These are phyloP conservation scores for Oxytorus armatus DNA, from an alignment of 2,888 invertebrate genomes.

Conservation along the genomic window DNA sequence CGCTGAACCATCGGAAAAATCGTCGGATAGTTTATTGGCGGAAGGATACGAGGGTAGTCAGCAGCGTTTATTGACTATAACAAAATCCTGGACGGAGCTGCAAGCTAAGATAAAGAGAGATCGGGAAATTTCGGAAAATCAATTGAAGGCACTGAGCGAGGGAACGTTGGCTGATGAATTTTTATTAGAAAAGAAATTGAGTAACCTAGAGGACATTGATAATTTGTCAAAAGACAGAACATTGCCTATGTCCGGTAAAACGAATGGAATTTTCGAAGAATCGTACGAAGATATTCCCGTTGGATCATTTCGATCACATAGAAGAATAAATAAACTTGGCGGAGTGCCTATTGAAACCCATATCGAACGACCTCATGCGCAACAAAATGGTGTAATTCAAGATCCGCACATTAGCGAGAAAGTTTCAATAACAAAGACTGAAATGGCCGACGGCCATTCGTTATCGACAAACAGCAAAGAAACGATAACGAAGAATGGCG, in stretches of 20 bases:
- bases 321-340: background rate
- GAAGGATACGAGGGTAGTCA: constrained; percentile 54
- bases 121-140: constrained; percentile 69
- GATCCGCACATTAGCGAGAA: constrained; percentile 1
- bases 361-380: constrained; percentile 21
- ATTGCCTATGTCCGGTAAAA: constrained; percentile 3
- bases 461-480: background rate
- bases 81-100: constrained; percentile 71
- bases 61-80: constrained; percentile 62
- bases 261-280: constrained; percentile 35
- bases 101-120: constrained; percentile 69
- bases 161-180: constrained; percentile 16
- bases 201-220: constrained; percentile 25
- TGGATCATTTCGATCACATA: constrained; percentile 11
- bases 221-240: constrained; percentile 26
- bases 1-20: constrained; percentile 10
- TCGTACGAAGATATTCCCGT: constrained; percentile 21
- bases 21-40: background rate
- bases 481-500: background rate
- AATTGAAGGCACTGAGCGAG: constrained; percentile 64
- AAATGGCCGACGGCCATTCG: background rate
- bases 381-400: constrained; percentile 35
- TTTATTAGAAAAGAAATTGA: constrained; percentile 22
- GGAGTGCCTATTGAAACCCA: constrained; percentile 2
- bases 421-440: background rate